Percentiles rank a stretch among this genome's conserved stretches.
These are phyloP conservation scores for Cydia pomonella DNA, from an alignment of 1,140 invertebrate genomes.

Conservation along the genomic window DNA sequence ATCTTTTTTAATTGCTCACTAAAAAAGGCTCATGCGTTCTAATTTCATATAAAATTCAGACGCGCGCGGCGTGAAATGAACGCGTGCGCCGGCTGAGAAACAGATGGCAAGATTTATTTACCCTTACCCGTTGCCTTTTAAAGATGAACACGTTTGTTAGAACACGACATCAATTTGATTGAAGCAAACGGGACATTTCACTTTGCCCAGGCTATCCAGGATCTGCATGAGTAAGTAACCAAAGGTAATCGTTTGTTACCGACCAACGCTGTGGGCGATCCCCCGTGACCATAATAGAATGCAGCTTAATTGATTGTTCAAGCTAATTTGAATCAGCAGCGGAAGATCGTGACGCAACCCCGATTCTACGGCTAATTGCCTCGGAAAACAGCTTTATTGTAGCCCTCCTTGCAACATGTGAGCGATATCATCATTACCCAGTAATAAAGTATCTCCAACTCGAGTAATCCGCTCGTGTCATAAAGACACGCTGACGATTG, in stretches of 20 bases:
- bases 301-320: conserved; percentile 26
- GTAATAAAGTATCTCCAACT: conserved; percentile 19
- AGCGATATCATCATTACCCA: conserved; percentile 11
- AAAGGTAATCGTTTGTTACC: conserved; percentile 8
- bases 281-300: conserved; percentile 23
- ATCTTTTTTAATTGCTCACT: conserved; percentile 78
- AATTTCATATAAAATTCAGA: conserved; percentile 62
- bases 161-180: conserved; percentile 14
- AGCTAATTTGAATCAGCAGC: conserved; percentile 22
- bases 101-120: conserved; percentile 11
- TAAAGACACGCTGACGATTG: conserved; percentile 20
- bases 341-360: conserved; percentile 29
- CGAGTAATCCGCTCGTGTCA: conserved; percentile 12
- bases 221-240: background rate
- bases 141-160: conserved; percentile 5
- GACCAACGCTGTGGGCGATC: conserved; percentile 21
- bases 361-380: conserved; percentile 29
- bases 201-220: background rate
- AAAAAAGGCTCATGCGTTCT: conserved; percentile 58
- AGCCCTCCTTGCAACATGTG: conserved; percentile 1
- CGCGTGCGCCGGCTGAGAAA: conserved; percentile 43
- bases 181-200: conserved; percentile 10
- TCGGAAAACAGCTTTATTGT: conserved; percentile 29
- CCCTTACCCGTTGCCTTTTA: conserved; percentile 7
- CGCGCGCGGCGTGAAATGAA: conserved; percentile 66